Evolutionary conservation across 2,113 vertebrate genomes (phyloP).

Genomic region (Sturnira hondurensis): DNA sequence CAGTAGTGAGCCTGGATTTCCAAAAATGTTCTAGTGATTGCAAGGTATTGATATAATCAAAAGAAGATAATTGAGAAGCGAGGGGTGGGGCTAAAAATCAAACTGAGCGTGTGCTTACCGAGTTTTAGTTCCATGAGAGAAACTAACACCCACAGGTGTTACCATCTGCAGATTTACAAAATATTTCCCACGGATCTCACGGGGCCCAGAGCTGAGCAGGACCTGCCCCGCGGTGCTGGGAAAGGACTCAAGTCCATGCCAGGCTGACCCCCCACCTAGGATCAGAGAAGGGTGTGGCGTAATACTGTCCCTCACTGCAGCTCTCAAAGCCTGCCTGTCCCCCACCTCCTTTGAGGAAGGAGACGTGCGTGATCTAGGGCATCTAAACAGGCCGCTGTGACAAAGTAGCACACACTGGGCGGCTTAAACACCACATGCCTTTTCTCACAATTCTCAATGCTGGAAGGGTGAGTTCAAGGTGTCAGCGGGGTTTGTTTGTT

Average conservation of each 20-base stretch:
- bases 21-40: not conserved
- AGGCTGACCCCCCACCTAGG: not conserved
- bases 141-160: not conserved
- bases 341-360: not conserved
- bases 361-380: accelerated
- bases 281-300: not conserved
- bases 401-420: not conserved
- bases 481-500: not conserved
- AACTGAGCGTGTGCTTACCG: not conserved
- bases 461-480: not conserved
- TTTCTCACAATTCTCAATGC: not conserved
- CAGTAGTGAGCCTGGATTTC: not conserved
- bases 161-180: not conserved
- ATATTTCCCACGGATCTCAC: not conserved
- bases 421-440: not conserved
- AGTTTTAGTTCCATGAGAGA: not conserved
- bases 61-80: not conserved
- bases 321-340: not conserved
- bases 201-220: not conserved
- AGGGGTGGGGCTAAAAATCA: not conserved
- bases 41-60: not conserved
- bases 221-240: not conserved
- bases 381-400: not conserved
- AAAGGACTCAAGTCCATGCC: not conserved
- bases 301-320: accelerated